A percentile compares a stretch with the other conserved stretches of the same genome.
These are phyloP conservation scores for Onchidella celtica DNA, from an alignment of 2,888 invertebrate species.

Conservation along the genomic window DNA sequence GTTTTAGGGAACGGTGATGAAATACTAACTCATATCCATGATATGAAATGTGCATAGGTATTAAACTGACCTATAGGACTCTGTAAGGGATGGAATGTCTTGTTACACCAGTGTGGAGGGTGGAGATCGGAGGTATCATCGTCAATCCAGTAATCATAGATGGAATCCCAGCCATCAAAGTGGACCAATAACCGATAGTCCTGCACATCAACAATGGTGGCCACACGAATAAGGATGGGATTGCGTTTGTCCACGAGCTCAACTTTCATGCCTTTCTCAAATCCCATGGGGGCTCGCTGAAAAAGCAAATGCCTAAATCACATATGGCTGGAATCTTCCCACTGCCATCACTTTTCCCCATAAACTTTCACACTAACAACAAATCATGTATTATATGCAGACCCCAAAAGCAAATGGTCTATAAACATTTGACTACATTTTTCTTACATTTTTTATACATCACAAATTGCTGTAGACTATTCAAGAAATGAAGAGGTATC, in stretches of 20 bases:
- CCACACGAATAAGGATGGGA: conserved; percentile 91
- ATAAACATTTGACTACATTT: too few species aligned
- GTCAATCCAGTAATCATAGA: conserved; percentile 92
- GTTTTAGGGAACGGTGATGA: too few species aligned
- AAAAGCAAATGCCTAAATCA: neutral
- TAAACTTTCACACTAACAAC: too few species aligned
- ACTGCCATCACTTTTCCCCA: too few species aligned
- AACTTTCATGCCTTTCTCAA: conserved; percentile 91
- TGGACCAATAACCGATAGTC: conserved; percentile 89
- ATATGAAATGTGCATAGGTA: too few species aligned
- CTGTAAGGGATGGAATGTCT: conserved; percentile 92
- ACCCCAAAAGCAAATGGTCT: too few species aligned
- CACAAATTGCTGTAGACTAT: too few species aligned
- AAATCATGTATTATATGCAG: too few species aligned
- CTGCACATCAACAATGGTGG: conserved; percentile 87
- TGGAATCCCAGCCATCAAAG: conserved; percentile 93
- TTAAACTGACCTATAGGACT: conserved; percentile 87
- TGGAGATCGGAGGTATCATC: conserved; percentile 95
- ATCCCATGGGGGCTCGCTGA: conserved; percentile 88
- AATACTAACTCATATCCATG: too few species aligned
- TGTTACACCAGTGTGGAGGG: conserved; percentile 94
- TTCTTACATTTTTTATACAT: too few species aligned
- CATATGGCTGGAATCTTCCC: too few species aligned
- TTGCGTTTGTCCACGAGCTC: conserved; percentile 91
- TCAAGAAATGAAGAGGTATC: too few species aligned